phyloP scores from a whole-genome alignment of 2,888 invertebrate genomes.

The Scotopteryx bipunctaria region DNA sequence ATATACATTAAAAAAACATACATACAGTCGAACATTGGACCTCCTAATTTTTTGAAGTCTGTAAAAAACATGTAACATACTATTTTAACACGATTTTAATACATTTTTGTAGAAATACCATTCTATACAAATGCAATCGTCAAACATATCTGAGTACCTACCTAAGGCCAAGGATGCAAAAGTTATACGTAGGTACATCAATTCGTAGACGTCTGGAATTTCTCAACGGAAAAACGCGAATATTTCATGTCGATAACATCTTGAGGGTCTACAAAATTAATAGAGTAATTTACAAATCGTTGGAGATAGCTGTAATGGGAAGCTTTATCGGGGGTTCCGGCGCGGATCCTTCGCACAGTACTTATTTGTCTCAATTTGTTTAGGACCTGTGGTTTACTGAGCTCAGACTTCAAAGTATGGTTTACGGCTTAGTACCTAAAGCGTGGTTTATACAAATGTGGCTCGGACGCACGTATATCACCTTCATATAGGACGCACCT shows the following conservation, averaged over 20 bases:
- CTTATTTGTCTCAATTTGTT: slow-evolving; percentile 35
- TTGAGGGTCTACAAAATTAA: slow-evolving; percentile 51
- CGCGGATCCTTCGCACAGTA: slow-evolving; percentile 22
- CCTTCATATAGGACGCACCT: no score
- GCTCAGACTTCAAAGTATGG: neutral
- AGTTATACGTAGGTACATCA: slow-evolving; percentile 8
- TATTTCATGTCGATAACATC: slow-evolving; percentile 58
- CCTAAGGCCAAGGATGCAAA: no score
- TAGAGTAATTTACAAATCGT: slow-evolving; percentile 63
- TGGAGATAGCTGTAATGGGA: slow-evolving; percentile 38
- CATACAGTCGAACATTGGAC: no score
- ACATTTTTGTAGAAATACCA: no score
- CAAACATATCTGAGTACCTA: no score
- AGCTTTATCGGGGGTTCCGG: slow-evolving; percentile 30
- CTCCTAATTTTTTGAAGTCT: no score
- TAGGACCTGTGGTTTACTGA: slow-evolving; percentile 17
- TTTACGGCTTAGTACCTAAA: neutral
- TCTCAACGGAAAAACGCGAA: slow-evolving; percentile 35
- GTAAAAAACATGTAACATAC: no score
- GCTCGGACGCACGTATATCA: no score
- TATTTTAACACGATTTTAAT: no score
- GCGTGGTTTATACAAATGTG: no score
- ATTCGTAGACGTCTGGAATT: slow-evolving; percentile 20
- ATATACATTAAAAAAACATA: no score
- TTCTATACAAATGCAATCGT: no score